Evolutionary conservation across 2,113 vertebrate genomes (phyloP), one percentile per base, ranked within the genome.

Genomic region (Microcebus griseorufus): DNA sequence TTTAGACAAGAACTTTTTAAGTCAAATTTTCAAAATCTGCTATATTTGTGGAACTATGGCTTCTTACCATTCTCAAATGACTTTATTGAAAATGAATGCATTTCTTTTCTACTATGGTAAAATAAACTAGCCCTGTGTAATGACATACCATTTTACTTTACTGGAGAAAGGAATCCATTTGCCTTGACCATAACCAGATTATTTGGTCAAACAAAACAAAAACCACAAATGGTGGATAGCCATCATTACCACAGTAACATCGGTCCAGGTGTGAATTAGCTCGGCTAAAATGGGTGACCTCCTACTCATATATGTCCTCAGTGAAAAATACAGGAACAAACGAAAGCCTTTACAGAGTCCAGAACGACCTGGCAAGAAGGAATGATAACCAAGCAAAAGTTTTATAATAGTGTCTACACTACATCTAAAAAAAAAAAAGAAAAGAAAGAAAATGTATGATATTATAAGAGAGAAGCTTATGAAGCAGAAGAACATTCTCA

Each of bases 181-280:
- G 8, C 18, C 62, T 92, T 60, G 9, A 29, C 5, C 70, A 92
- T 39, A 58, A 67, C 23, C 51, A 48, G 23, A 2, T 72, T 67
- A 93, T 67, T 82, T 82, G 29, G 42, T 48, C 37, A 96, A 92
- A 95, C 17, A 88, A 80, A 76, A 25, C 23, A 55, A 93, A 90
- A 78, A 62, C 34, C 55, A 65, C 12, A 16, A 60, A 78, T 70
- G 64, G 25, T 53, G 18, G 29, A 60, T 12, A 69, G 45, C 58
- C 51, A 92, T 42, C 14, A 90, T 29, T 39, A 65, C 17, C 48
- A 34, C 3, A 27, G 69, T 82, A 64, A 75, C 22, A 73, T 9
- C 48, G 81, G 23, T 60, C 70, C 53, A 55, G 13, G 27, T 62
- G 12, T 84, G 72, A 92, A 29, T 76, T 34, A 82, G 39, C 23